Evolutionary conservation across 2,888 invertebrate species (phyloP), one percentile per base, ranked within the genome.

Genomic region (Mallateleia sp.): DNA sequence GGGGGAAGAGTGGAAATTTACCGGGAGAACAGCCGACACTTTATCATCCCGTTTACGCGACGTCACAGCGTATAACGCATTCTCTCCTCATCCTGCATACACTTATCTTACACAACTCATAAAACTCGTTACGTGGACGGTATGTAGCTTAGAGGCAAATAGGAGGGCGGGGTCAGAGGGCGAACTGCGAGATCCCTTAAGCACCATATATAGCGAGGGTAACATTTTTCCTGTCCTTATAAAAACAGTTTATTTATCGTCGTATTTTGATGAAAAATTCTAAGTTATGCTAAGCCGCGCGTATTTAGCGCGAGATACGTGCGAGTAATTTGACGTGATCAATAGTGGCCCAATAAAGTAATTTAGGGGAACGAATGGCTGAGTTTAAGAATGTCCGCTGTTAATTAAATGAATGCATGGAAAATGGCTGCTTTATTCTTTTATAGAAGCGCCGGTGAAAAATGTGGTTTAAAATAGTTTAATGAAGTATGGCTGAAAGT

Each of bases 81-180:
- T 89, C 79, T 67, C 80, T 85, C 58, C 82, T 87, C 87, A 87
- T 89, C 72, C 82, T 81, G 85, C 77, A 82, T 85, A 87, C 80
- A 88, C 88, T 89, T 89, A 89, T 87, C 85, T 89, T 87, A 64
- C 85, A 82, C 88, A 87, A 89, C 87, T 89, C 88, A 89, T 89
- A 89, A 89, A 89, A 89, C 88, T 89, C 87, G 88, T 89, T 89
- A 82, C 85, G 77, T 58, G 82, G 79, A 87, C 85, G 81, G 79
- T 81, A 67, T 69, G 83, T 86, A 88, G 86, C 84, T 88, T 78
- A 77, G 71, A 84, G 86, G 78, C 84, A 82, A 84, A 88, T 87
- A 84, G 74, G 78, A 67, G 60, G 28, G 71, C 52, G 75, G 74
- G 81, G 64, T 75, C 54, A 58, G 54, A n/a, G 56, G 64, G 64